Conservation (phyloP, 2,888 invertebrate species). For the Norana najaformis region DNA sequence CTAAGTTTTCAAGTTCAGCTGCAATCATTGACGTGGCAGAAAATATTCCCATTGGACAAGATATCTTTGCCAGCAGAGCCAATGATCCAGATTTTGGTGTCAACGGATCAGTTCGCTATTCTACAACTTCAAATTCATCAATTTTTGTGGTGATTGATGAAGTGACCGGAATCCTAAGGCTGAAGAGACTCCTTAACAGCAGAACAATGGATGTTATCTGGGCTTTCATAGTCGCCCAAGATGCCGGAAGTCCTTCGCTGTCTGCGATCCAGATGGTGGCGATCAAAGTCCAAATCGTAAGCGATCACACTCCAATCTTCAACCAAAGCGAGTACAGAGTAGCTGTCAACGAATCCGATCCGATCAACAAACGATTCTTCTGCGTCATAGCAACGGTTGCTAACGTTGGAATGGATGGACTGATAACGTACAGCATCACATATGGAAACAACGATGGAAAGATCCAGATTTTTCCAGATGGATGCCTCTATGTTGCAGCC, state of each 20-base stretch:
- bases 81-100: constrained; percentile 82
- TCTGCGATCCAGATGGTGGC: constrained; percentile 48
- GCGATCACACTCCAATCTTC: constrained; percentile 93
- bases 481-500: constrained; percentile 84
- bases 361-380: constrained; percentile 77
- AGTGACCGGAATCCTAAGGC: constrained; percentile 83
- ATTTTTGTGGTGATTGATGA: constrained; percentile 82
- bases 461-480: constrained; percentile 94
- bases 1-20: constrained; percentile 64
- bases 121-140: constrained; percentile 75
- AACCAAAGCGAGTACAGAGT: constrained; percentile 89
- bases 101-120: constrained; percentile 82
- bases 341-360: constrained; percentile 83
- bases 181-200: constrained; percentile 72
- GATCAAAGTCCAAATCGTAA: constrained; percentile 79
- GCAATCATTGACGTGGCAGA: constrained; percentile 75
- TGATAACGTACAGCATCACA: constrained; percentile 69
- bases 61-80: constrained; percentile 85
- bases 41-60: constrained; percentile 90
- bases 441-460: constrained; percentile 83
- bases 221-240: constrained; percentile 51
- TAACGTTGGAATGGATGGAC: constrained; percentile 54
- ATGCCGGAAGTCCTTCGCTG: constrained; percentile 50
- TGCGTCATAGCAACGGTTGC: constrained; percentile 52
- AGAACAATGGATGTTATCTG: constrained; percentile 40